Evolutionary conservation across 2,797 vertebrate genomes (phyloP).

Genomic region (Galaxias olidus): DNA sequence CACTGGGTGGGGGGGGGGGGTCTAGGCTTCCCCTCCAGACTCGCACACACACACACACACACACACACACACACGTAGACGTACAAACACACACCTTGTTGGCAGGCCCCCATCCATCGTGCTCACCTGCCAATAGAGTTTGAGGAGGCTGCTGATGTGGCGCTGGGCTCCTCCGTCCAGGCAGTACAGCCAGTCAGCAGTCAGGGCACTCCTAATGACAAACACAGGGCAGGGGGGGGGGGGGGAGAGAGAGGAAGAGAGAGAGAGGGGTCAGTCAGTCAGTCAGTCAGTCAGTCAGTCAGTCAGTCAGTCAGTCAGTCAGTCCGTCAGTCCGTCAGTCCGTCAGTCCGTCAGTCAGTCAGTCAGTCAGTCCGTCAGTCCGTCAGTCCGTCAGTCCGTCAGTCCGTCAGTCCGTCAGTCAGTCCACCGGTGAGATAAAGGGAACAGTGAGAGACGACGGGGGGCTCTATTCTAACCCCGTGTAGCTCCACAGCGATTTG

Average conservation of each 20-base stretch:
- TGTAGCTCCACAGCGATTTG: too few relatives aligned
- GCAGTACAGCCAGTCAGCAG: conserved; percentile 84
- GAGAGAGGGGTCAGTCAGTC: background rate
- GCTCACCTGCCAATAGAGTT: conserved; percentile 91
- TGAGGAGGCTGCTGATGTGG: conserved; percentile 82
- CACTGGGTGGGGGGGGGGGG: conserved; percentile 60
- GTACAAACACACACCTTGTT: background rate
- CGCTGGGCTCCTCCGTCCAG: conserved; percentile 66
- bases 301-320: too few relatives aligned
- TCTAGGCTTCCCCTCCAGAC: conserved; percentile 44
- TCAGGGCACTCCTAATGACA: conserved; percentile 77
- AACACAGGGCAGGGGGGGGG: conserved; percentile 5
- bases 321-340: too few relatives aligned
- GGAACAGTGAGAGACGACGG: too few relatives aligned
- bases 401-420: too few relatives aligned
- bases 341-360: too few relatives aligned
- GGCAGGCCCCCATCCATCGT: conserved; percentile 59
- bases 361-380: too few relatives aligned
- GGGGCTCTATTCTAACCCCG: too few relatives aligned
- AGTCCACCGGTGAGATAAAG: too few relatives aligned
- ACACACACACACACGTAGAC: background rate
- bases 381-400: too few relatives aligned
- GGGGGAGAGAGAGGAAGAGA: background rate
- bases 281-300: too few relatives aligned
- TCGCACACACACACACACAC: background rate